Base-by-base conservation (phyloP, 2,113 vertebrate species). In the Oceanites oceanicus region DNA sequence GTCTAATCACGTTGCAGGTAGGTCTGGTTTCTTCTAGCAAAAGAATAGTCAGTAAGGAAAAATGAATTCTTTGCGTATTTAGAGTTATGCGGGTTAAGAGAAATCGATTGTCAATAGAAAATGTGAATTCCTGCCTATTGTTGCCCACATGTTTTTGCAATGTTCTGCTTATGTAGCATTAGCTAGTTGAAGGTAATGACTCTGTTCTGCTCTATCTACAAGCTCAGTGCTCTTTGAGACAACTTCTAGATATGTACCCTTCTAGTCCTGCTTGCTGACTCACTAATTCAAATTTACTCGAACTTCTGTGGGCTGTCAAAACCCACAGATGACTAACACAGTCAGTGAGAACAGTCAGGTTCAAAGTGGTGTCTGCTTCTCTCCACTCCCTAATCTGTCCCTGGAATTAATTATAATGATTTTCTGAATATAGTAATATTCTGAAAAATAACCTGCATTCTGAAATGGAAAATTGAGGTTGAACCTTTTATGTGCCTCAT, bases 401-500 rank as follows among this genome's bases (percentile, higher is more conserved):
- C 23, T 77, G 18, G 22, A 76, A 40, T 13, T 55, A 47, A 30
- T 62, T 32, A 16, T 14, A 44, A 4, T 19, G 17, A 11, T 27
- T 52, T 82, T 70, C 42, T 95, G 80, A 92, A 75, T 32, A 16
- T 14, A 44, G 5, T 19, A 22, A 11, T 27, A 47, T 82, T 70
- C 42, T 95, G 80, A 92, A 75, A 82, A 87, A 78, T 61, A 86
- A 76, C 58, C 42, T 88, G 71, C 55, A 17, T 86, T 79, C 52
- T 86, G 76, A 79, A 83, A 93, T 49, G 47, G 75, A 83, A 93
- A 95, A 91, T 79, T 95, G 84, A 89, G 76, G 67, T 86, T 67
- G 53, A 80, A 18, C 16, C 56, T 86, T 61, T 58, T 65, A 65
- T 68, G 10, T 89, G 72, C 22, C 20, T 75, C 26, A 66, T 88